Evolutionary conservation across 2,888 invertebrate genomes (phyloP), one percentile per base, ranked within the genome.

Genomic region (Leptopterna dolabrata): DNA sequence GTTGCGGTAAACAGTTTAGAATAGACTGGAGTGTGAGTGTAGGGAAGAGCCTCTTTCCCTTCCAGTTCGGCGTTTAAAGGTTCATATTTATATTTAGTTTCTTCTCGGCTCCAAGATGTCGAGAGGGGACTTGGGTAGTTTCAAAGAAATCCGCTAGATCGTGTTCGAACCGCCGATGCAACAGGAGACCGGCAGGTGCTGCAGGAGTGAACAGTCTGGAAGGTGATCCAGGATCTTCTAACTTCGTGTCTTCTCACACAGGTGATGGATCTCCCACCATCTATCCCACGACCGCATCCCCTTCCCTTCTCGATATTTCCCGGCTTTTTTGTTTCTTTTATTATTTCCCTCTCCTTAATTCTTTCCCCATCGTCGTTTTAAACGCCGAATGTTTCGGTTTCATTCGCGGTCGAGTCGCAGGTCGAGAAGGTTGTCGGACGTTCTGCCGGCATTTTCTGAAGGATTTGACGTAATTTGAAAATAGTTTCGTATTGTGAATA

Each of bases 51-150:
- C 29, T 41, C 73, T 47, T 73, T 85, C 36, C 78, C 85, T 76
- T 85, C 85, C 85, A 85, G 83, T 83, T 70, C n/a, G 29, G 47
- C 45, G 83, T 70, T 83, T 73, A 47, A 85, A 76, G 85, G 85
- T 73, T 85, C 45, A 19, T 45, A 29, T 85, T 73, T 85, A 76
- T 85, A 73, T 85, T 85, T 85, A 85, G 81, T 81, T 81, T 27
- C 45, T 45, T 43, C 41, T 19, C 43, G 43, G 3, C 1, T 7
- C 2, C 29, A 45, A 24, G n/a, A 81, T 14, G 30, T 55, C 16
- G 14, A 11, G 24, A 63, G 63, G 24, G 63, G 63, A 24, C 30
- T 4, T 14, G 29, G 16, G 16, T 76, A 85, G 71, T 85, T n/a
- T 73, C 27, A n/a, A 29, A 16, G 29, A 11, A n/a, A 9, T 14